Percentiles rank a stretch among this genome's conserved stretches.
Evolutionary conservation across 2,888 invertebrate genomes (phyloP).

Genomic region (Hydrotaea diabolus): DNA sequence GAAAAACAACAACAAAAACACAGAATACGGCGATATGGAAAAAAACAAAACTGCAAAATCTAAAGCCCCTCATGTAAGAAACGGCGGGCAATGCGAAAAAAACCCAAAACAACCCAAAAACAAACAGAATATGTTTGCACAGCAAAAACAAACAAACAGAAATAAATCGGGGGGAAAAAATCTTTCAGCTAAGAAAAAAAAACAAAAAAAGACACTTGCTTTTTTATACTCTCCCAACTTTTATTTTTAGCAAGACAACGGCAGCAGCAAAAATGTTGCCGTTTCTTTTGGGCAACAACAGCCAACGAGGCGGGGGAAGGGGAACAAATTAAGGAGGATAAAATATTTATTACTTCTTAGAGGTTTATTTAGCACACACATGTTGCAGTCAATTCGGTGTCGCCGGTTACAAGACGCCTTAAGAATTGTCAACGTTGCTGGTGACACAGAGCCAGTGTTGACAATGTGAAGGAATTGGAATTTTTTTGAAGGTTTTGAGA

Average conservation of each 20-base stretch:
- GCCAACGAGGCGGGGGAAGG: not conserved
- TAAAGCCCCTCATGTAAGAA: constrained; percentile 3
- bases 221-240: constrained; percentile 64
- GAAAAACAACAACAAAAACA: not conserved
- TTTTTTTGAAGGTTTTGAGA: no score
- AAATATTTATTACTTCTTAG: constrained; percentile 19
- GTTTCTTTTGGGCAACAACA: constrained; percentile 29
- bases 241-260: constrained; percentile 58
- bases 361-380: constrained; percentile 66
- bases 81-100: not conserved
- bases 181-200: not conserved
- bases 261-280: constrained; percentile 14
- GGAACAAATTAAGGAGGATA: constrained; percentile 4
- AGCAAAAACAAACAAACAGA: constrained; percentile 17
- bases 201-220: constrained; percentile 62
- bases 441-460: not conserved
- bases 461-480: constrained; percentile 3
- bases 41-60: constrained; percentile 14
- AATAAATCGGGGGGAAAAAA: not conserved
- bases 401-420: not conserved
- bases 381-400: constrained; percentile 19
- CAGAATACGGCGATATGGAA: constrained; percentile 11
- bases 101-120: constrained; percentile 15
- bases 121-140: constrained; percentile 24
- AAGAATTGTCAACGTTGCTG: not conserved